These are phyloP conservation scores for Campoletis raptor DNA, from an alignment of 2,888 invertebrate genomes.

Conservation along the genomic window DNA sequence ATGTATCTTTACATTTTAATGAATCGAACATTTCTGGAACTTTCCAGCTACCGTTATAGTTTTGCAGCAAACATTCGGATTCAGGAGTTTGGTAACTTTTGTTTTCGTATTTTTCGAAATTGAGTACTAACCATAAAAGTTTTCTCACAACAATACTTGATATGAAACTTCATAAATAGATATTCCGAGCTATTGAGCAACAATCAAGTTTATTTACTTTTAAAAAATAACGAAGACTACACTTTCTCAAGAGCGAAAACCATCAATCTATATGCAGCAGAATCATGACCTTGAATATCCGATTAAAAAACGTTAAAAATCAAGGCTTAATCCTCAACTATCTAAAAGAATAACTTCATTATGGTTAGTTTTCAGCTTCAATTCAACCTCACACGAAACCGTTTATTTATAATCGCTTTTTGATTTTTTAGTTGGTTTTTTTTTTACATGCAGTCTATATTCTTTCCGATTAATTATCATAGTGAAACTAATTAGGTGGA, in stretches of 20 bases:
- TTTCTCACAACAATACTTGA: neutral
- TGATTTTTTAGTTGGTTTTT: neutral
- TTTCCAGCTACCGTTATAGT: constrained; percentile 37
- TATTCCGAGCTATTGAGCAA: neutral
- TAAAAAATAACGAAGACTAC: neutral
- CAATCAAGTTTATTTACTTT: neutral
- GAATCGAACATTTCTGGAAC: constrained; percentile 7
- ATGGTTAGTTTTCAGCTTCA: neutral
- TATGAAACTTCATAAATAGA: neutral
- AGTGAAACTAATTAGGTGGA: neutral
- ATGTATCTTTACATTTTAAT: neutral
- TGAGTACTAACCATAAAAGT: neutral
- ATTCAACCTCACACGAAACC: neutral
- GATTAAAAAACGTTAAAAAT: neutral
- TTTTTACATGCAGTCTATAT: neutral
- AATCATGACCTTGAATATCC: neutral
- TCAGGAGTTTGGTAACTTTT: constrained; percentile 30
- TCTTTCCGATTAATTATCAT: neutral
- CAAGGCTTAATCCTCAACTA: neutral
- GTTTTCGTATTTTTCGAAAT: constrained; percentile 33
- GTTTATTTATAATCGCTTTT: neutral
- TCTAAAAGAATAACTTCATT: neutral
- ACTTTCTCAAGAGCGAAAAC: neutral
- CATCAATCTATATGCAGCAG: neutral
- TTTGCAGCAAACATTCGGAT: constrained; percentile 33